These are phyloP conservation scores for Pachypeltis micranthus DNA, from an alignment of 1,140 invertebrate genomes.

Conservation along the genomic window DNA sequence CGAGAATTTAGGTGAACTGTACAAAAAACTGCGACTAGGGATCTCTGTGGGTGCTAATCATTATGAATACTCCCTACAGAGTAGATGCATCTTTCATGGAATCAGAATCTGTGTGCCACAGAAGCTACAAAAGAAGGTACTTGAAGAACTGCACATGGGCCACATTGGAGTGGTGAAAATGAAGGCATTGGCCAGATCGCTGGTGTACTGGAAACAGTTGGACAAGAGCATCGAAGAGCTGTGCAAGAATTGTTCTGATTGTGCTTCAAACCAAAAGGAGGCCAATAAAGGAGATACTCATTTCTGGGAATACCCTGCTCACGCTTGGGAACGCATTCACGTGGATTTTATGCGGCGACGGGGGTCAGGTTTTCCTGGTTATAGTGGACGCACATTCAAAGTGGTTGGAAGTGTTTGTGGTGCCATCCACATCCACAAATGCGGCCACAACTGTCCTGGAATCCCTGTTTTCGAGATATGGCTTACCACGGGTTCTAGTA, in stretches of 20 bases:
- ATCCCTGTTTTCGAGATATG: conserved; percentile 25
- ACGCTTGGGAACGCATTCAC: conserved; percentile 24
- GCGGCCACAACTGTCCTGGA: conserved; percentile 22
- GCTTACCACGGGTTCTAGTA: conserved; percentile 25
- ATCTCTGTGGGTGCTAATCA: background rate
- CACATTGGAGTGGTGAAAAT: conserved; percentile 42
- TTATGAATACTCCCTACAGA: background rate
- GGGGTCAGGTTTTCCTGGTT: conserved; percentile 17
- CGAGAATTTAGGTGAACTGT: background rate
- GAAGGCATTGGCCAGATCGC: conserved; percentile 34
- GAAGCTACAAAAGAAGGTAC: background rate
- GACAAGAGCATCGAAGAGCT: conserved; percentile 35
- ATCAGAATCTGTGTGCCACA: background rate
- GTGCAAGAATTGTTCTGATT: conserved; percentile 28
- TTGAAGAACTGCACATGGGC: conserved; percentile 32
- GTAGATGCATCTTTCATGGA: background rate
- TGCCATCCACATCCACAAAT: conserved; percentile 11
- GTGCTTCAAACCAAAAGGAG: conserved; percentile 18
- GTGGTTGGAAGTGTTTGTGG: conserved; percentile 27
- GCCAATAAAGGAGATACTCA: conserved; percentile 22
- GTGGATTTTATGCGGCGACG: conserved; percentile 18
- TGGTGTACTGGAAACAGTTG: conserved; percentile 38
- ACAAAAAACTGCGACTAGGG: conserved; percentile 20
- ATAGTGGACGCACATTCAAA: conserved; percentile 33
- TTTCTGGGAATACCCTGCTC: conserved; percentile 10